These are phyloP conservation scores for Ispidina lecontei DNA, from an alignment of 2,797 vertebrate genomes.

Conservation along the genomic window DNA sequence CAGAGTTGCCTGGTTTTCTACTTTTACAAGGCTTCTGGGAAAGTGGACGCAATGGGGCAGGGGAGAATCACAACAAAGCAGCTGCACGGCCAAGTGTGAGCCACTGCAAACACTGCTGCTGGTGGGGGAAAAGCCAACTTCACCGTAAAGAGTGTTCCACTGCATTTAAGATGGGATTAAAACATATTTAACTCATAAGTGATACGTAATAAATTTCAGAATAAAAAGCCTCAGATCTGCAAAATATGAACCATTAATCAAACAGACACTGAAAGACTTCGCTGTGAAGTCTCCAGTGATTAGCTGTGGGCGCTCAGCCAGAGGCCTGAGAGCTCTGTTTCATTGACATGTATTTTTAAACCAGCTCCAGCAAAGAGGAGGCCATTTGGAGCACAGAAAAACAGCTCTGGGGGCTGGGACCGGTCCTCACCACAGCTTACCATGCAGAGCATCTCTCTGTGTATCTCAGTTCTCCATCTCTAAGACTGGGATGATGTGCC, in stretches of 20 bases:
- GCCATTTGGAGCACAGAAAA: neutral
- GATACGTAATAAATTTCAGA: slow-evolving; percentile 26
- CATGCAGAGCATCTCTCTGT: neutral
- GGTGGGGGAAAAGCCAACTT: neutral
- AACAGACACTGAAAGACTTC: neutral
- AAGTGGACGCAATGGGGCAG: neutral
- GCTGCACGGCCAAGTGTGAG: neutral
- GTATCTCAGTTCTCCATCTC: neutral
- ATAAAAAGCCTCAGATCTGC: slow-evolving; percentile 10
- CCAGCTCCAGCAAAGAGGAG: neutral
- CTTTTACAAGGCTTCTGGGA: neutral
- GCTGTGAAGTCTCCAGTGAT: slow-evolving; percentile 21
- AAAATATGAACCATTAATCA: slow-evolving; percentile 43
- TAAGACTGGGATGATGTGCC: neutral
- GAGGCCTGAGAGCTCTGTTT: slow-evolving; percentile 11
- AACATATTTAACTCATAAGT: neutral
- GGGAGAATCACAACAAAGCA: neutral
- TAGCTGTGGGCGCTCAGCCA: slow-evolving; percentile 22
- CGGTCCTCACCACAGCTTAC: neutral
- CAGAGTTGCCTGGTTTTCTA: neutral
- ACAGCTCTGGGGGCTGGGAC: neutral
- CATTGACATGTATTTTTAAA: slow-evolving; percentile 58
- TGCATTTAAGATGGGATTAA: slow-evolving; percentile 12
- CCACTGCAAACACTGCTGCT: neutral
- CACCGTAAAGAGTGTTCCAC: neutral